Conservation (phyloP, 2,888 invertebrate species). For the Eristalis arbustorum region DNA sequence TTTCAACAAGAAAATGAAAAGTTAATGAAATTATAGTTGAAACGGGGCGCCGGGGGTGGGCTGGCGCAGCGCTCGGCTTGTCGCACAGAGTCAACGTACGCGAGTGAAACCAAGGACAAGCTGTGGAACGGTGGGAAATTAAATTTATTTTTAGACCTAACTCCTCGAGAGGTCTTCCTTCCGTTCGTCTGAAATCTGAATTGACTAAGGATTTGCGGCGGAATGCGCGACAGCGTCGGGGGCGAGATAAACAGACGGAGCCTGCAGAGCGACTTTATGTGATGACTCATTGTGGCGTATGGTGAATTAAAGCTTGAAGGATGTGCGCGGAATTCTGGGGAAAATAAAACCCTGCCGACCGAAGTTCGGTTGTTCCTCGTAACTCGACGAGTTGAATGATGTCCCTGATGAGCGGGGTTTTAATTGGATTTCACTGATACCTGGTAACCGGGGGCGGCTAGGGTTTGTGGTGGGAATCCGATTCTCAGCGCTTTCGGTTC, state of each 20-base stretch:
- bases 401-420: neutral
- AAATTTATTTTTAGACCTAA: neutral
- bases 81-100: slow-evolving; percentile 15
- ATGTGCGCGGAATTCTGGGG: neutral
- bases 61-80: neutral
- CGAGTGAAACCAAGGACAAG: neutral
- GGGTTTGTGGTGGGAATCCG: no score
- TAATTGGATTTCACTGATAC: neutral
- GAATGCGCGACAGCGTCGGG: neutral
- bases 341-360: no score
- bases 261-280: neutral
- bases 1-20: slow-evolving; percentile 66
- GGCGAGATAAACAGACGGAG: neutral
- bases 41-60: neutral
- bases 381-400: neutral
- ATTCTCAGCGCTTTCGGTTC: no score
- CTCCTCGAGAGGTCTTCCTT: neutral
- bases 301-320: neutral
- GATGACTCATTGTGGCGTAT: neutral
- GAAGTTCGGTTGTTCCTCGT: no score
- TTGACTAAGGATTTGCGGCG: neutral
- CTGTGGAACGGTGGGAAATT: neutral
- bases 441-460: no score
- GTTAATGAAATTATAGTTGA: slow-evolving; percentile 62
- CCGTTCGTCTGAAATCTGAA: neutral